Evolutionary conservation across 2,113 vertebrate genomes (phyloP), one percentile per base, ranked within the genome.

Genomic region (Hassar affinis): DNA sequence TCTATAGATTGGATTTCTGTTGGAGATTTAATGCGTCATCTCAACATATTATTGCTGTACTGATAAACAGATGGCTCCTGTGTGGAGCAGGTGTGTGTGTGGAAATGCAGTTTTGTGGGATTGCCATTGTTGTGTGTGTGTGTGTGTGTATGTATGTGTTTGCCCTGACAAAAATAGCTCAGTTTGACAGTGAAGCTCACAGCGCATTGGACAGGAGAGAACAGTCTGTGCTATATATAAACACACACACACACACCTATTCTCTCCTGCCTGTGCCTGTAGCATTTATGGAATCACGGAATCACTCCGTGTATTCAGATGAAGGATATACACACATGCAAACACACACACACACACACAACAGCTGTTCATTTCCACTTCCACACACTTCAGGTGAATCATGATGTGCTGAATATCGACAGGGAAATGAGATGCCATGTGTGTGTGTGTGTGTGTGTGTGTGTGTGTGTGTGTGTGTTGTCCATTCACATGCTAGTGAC

Each of bases 121-220:
- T 80, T 51, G 17, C 38, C 74, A 47, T 56, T 42, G 72, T 47
- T 78, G 56, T 45, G 56, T 82, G 51, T 80, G 77, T 7, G 82
- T 54, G 52, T 42, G 64, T 51, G 66, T 33, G 56, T 72, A 27
- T 4, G 17, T 17, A 17, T 33, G 57, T 59, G 42, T 72, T 54
- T 20, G 35, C 35, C 56, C 68, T 69, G 82, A 89, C 93, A 92
- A 91, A 90, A 93, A 94, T 94, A 93, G 88, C 88, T 84, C 87
- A 83, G 86, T 83, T 87, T 90, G 90, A 90, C 81, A 78, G 88
- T 51, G 80, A 85, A 88, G 38, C 75, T 71, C n/a, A 78, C 47
- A 79, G 80, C 59, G 47, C 82, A 74, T 81, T 71, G 42, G 80
- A 72, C 22, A 45, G 72, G 61, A 84, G 54, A 86, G 78, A 79